Evolutionary conservation across 2,888 invertebrate genomes (phyloP).

Genomic region (Lasioglossum vierecki): DNA sequence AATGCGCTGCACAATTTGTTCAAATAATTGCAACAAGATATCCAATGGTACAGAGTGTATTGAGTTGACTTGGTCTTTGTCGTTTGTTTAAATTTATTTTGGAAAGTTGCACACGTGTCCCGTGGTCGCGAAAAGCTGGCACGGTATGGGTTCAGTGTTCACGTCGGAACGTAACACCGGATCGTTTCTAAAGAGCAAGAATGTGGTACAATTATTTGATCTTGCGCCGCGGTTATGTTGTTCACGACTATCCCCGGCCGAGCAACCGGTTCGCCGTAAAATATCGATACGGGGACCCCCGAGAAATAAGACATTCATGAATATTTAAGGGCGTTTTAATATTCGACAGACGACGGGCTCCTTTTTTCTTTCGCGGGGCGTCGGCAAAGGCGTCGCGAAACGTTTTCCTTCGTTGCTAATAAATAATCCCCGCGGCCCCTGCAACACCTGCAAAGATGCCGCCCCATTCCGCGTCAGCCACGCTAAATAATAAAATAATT

Average conservation of each 20-base stretch:
- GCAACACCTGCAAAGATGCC: not conserved
- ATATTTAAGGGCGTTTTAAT: constrained; percentile 58
- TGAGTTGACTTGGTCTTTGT: not conserved
- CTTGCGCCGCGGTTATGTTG: constrained; percentile 24
- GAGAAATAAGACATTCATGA: constrained; percentile 59
- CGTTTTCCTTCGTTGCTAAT: constrained; percentile 32
- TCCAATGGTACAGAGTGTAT: not conserved
- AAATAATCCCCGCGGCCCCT: constrained; percentile 38
- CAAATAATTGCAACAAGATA: not conserved
- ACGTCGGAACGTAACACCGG: constrained; percentile 10
- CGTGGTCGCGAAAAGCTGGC: not conserved
- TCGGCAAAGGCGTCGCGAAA: constrained; percentile 29
- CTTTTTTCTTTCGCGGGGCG: constrained; percentile 24
- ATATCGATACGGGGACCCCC: constrained; percentile 42
- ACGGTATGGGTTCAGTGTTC: constrained; percentile 13
- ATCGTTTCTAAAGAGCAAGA: constrained; percentile 28
- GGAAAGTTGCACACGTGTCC: not conserved
- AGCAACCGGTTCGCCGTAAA: constrained; percentile 50
- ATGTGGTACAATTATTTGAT: constrained; percentile 53
- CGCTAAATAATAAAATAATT: constrained; percentile 37
- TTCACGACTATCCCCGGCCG: constrained; percentile 26
- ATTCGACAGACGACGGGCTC: constrained; percentile 49
- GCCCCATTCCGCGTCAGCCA: not conserved
- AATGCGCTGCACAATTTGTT: not conserved
- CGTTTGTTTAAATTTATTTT: not conserved